Percentiles rank a stretch among this genome's conserved stretches.
These are phyloP conservation scores for Hirtodrosophila trivittata DNA, from an alignment of 2,888 invertebrate species.

Conservation along the genomic window DNA sequence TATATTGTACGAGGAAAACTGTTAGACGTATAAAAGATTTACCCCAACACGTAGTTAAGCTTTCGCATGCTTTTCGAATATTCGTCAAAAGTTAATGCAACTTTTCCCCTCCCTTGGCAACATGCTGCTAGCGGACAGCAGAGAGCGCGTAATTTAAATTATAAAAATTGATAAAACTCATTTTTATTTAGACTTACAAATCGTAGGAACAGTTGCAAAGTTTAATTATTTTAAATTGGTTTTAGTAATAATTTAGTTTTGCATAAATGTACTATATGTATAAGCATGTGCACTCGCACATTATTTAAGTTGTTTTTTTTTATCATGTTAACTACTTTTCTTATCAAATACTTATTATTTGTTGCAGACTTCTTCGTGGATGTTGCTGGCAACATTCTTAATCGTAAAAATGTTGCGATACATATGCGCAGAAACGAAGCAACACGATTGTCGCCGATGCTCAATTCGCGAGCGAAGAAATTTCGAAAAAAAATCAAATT, in stretches of 20 bases:
- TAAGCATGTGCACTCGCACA: too few relatives aligned
- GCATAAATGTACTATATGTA: too few relatives aligned
- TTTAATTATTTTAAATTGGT: too few relatives aligned
- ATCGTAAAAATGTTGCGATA: slow-evolving; percentile 31
- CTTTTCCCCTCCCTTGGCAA: slow-evolving; percentile 34
- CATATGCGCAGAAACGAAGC: slow-evolving; percentile 41
- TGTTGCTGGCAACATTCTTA: slow-evolving; percentile 45
- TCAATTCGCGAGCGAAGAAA: slow-evolving; percentile 38
- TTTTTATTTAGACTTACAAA: too few relatives aligned
- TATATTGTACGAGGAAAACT: too few relatives aligned
- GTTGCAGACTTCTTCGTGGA: background rate
- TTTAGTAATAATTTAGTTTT: too few relatives aligned
- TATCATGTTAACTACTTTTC: too few relatives aligned
- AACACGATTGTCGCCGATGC: slow-evolving; percentile 20
- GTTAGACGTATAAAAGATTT: too few relatives aligned
- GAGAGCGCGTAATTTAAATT: slow-evolving; percentile 24
- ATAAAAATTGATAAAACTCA: background rate
- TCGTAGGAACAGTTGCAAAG: too few relatives aligned
- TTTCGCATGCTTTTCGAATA: slow-evolving; percentile 2
- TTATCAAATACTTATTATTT: too few relatives aligned
- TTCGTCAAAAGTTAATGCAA: slow-evolving; percentile 12
- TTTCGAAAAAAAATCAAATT: slow-evolving; percentile 65
- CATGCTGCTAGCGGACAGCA: slow-evolving; percentile 24
- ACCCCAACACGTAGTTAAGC: too few relatives aligned
- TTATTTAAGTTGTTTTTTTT: background rate